Evolutionary conservation across 2,113 vertebrate species (phyloP).

Genomic region (Crotalus helleri): DNA sequence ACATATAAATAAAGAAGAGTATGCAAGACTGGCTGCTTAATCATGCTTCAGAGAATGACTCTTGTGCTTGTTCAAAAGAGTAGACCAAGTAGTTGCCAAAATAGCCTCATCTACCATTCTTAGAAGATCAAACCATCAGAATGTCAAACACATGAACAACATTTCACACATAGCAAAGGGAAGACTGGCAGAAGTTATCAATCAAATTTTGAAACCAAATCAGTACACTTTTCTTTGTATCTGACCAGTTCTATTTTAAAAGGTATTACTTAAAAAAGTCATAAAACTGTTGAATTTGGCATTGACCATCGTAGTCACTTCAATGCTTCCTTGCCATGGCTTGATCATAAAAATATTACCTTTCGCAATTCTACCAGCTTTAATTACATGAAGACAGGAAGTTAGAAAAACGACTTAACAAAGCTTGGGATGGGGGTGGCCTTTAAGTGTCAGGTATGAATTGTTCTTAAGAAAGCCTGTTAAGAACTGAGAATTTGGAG

Average conservation of each 20-base stretch:
- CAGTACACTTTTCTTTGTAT: background rate
- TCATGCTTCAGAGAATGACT: background rate
- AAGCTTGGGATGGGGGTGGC: background rate
- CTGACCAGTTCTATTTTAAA: background rate
- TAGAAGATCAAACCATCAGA: background rate
- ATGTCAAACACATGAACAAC: background rate
- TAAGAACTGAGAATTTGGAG: constrained; percentile 33
- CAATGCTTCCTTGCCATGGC: background rate
- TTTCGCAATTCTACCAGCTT: background rate
- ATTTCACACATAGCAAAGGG: background rate
- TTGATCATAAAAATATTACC: background rate
- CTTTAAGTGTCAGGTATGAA: constrained; percentile 16
- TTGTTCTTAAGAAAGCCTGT: constrained; percentile 44
- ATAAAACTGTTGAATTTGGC: background rate
- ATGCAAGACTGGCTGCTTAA: background rate
- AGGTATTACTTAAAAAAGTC: background rate
- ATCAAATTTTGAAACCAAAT: background rate
- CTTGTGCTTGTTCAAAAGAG: constrained; percentile 8
- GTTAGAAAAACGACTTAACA: background rate
- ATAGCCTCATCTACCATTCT: background rate
- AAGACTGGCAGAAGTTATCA: background rate
- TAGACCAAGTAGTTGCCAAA: background rate
- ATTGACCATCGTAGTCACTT: background rate
- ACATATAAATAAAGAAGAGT: background rate
- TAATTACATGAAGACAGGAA: background rate